Evolutionary conservation across 2,113 vertebrate genomes (phyloP), one percentile per base, ranked within the genome.

Genomic region (Lasiurus borealis): DNA sequence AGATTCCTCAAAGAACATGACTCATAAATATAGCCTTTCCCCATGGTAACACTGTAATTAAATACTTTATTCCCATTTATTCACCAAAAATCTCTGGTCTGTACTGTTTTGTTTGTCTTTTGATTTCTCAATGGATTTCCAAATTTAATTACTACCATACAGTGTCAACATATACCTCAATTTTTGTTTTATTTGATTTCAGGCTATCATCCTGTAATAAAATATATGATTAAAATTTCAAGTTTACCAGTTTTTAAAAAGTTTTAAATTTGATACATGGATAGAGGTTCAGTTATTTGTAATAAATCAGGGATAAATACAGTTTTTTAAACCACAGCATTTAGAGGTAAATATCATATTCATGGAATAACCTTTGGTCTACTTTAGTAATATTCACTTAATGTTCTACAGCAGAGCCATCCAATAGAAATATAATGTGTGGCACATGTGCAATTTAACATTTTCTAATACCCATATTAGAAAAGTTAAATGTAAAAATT

Each of bases 141-240:
- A 85, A 81, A 88, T 90, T 81, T 77, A 76, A 25, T 77, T 29
- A 73, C 40, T 64, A 83, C 44, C 18, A 44, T 14, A 81, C 6
- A 8, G 36, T 18, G 3, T 76, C 78, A 62, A 82, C 3, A 48
- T 57, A 48, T 2, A 80, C 40, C 44, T 89, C 7, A 78, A 68
- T 8, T 80, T 52, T 90, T 64, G 3, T 80, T 52, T 90, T 57
- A 86, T 36, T 87, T 80, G 16, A 50, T 62, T 88, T 88, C n/a
- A 89, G 25, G 25, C 6, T 88, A 54, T 48, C 29, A 72, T 59
- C 44, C 21, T 73, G 4, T 77, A 92, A 92, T 85, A 77, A 95
- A 93, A 88, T 50, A n/a, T 34, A 31, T 81, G 46, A 69, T 77
- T 78, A 64, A 14, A 91, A 57, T 87, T 95, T 76, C 16, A 85